Conservation (phyloP, 1,140 invertebrate genomes). For the Zophobas atratus region DNA sequence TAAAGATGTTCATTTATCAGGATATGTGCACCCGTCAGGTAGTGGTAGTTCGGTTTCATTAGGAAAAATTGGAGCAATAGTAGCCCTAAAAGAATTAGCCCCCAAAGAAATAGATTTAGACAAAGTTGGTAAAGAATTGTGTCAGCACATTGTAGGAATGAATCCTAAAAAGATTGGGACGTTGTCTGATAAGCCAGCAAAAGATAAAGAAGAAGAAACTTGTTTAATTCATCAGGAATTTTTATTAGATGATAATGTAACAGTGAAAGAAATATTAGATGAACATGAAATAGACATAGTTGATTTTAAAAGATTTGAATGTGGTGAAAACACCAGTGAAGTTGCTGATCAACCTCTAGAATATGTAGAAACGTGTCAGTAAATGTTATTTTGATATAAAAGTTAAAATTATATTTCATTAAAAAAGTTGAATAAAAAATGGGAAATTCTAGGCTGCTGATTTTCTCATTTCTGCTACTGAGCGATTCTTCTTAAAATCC, state of each 20-base stretch:
- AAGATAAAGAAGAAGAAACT: constrained; percentile 79
- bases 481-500: constrained; percentile 59
- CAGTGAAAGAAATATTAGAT: constrained; percentile 81
- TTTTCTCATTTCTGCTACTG: constrained; percentile 61
- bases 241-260: constrained; percentile 82
- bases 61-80: constrained; percentile 88
- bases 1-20: constrained; percentile 69
- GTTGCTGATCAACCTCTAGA: constrained; percentile 71
- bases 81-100: constrained; percentile 75
- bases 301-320: constrained; percentile 90
- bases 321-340: constrained; percentile 75
- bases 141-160: constrained; percentile 95
- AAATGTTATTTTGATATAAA: constrained; percentile 55
- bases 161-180: constrained; percentile 86
- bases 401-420: neutral
- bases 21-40: constrained; percentile 82
- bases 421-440: constrained; percentile 50
- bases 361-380: constrained; percentile 76
- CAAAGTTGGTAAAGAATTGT: constrained; percentile 83
- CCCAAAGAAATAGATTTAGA: constrained; percentile 66
- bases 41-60: constrained; percentile 70
- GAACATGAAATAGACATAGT: constrained; percentile 79
- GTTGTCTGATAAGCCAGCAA: constrained; percentile 74
- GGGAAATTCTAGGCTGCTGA: constrained; percentile 41
- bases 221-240: constrained; percentile 90